A percentile compares a stretch with the other conserved stretches of the same genome.
Evolutionary conservation across 2,797 vertebrate genomes (phyloP).

Genomic region (Spinus olivaceus): DNA sequence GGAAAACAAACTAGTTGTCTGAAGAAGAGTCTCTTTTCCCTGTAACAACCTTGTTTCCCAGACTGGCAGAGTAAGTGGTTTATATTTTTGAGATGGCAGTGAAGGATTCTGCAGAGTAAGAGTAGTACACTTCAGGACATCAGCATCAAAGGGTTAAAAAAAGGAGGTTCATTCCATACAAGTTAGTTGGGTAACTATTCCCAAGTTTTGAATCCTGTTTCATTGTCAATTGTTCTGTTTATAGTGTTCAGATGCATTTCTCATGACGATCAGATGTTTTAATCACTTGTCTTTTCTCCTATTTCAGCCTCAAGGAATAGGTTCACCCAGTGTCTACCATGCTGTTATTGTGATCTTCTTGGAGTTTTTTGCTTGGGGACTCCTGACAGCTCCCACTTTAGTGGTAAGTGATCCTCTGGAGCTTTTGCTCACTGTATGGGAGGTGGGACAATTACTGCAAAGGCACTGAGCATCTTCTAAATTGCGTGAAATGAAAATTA

Average conservation of each 20-base stretch:
- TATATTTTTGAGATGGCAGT: not conserved
- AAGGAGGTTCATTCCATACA: not conserved
- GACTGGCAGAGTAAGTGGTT: not conserved
- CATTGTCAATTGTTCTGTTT: not conserved
- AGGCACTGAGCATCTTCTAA: not conserved
- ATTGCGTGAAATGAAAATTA: not conserved
- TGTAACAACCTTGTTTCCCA: not conserved
- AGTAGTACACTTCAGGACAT: not conserved
- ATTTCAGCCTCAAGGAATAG: slow-evolving; percentile 82
- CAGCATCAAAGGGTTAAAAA: not conserved
- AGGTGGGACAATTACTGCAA: not conserved
- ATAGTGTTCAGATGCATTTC: not conserved
- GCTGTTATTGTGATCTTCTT: slow-evolving; percentile 97
- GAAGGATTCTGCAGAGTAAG: not conserved
- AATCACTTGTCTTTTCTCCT: not conserved
- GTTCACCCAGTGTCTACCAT: slow-evolving; percentile 88
- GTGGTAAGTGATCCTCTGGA: slow-evolving; percentile 77
- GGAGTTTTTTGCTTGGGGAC: slow-evolving; percentile 97
- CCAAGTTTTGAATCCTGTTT: not conserved
- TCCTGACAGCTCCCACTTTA: slow-evolving; percentile 92
- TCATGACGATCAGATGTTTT: not conserved
- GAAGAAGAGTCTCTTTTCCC: not conserved
- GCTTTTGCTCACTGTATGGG: rapidly evolving
- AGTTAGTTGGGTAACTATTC: not conserved
- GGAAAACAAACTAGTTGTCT: not conserved